Conservation (phyloP, 1,140 invertebrate species). For the Drosophila pruinosa region DNA sequence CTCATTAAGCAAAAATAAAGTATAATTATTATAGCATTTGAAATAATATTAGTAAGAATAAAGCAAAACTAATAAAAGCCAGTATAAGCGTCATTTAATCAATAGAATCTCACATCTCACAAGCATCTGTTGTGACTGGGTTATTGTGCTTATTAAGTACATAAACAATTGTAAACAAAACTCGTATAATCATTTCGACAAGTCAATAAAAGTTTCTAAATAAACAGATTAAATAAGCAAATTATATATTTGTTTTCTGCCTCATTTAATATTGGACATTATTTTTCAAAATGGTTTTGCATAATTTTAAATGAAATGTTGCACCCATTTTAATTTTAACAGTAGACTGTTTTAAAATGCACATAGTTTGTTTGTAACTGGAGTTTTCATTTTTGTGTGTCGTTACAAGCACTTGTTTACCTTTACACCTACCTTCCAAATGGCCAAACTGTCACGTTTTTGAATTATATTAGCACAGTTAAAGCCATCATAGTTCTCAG, state of each 20-base stretch:
- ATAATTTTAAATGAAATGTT: no score
- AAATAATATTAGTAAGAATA: background rate
- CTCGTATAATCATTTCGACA: background rate
- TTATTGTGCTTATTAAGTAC: background rate
- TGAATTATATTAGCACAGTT: conserved; percentile 60
- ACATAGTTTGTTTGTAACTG: no score
- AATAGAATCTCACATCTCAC: no score
- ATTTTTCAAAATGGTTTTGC: no score
- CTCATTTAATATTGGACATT: no score
- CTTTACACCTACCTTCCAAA: background rate
- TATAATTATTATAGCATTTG: background rate
- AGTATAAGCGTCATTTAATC: background rate
- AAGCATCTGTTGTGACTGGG: no score
- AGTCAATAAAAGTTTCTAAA: background rate
- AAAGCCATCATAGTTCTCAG: conserved; percentile 13
- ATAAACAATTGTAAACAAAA: background rate
- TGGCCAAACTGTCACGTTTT: conserved; percentile 61
- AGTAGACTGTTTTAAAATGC: no score
- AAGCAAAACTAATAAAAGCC: no score
- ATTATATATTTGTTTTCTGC: background rate
- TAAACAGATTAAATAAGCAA: background rate
- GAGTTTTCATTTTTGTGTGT: no score
- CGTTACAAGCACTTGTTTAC: no score
- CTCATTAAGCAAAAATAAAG: background rate
- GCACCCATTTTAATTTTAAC: no score